These are phyloP conservation scores for Hyposmocoma kahamanoa DNA, from an alignment of 1,140 invertebrate species.

Conservation along the genomic window DNA sequence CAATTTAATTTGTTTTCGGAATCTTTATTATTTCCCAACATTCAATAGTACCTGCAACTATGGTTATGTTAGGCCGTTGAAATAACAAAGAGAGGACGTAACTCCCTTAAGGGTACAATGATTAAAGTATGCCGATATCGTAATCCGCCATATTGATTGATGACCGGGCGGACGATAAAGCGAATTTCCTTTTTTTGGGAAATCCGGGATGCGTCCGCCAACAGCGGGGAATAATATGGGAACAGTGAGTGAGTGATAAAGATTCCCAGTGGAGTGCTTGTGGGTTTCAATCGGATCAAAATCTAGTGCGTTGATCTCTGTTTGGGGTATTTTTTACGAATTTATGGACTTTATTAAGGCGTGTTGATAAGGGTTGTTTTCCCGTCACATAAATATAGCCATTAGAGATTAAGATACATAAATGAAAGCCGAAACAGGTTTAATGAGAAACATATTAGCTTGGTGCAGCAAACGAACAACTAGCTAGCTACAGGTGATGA, in stretches of 20 bases:
- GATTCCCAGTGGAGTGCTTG: background rate
- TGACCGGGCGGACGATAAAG: conserved; percentile 27
- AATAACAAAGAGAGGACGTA: no score
- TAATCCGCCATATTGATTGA: conserved; percentile 47
- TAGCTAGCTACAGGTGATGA: no score
- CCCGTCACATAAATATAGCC: no score
- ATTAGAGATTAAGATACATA: no score
- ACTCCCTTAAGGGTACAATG: conserved; percentile 24
- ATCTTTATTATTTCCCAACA: no score
- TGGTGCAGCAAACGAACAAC: no score
- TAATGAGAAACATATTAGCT: no score
- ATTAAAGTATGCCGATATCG: conserved; percentile 28
- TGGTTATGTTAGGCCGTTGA: no score
- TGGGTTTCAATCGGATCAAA: background rate
- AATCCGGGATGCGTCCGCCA: conserved; percentile 16
- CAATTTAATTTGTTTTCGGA: no score
- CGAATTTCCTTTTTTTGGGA: conserved; percentile 38
- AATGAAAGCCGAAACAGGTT: no score
- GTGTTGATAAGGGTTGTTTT: background rate
- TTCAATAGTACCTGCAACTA: no score
- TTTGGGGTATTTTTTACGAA: background rate
- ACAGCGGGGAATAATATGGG: background rate
- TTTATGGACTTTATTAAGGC: background rate
- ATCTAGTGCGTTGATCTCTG: no score
- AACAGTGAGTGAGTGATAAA: background rate